Conservation (phyloP, 2,797 vertebrate species). For the Phataginus tricuspis region DNA sequence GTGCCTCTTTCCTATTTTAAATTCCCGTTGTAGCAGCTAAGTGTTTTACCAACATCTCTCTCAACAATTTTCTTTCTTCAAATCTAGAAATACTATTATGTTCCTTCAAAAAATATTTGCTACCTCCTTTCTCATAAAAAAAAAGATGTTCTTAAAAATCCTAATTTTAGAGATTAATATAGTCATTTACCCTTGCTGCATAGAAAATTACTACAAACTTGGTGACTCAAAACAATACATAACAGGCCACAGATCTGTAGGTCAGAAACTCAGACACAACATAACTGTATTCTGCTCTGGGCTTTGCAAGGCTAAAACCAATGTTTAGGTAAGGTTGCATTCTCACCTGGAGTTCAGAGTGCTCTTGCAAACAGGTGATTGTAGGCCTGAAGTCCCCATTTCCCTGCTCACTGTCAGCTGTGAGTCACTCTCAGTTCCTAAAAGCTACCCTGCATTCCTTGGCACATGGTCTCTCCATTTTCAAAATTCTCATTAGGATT, state of each 20-base stretch:
- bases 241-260: background rate
- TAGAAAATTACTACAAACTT: background rate
- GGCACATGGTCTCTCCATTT: background rate
- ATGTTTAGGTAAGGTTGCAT: background rate
- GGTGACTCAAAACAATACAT: background rate
- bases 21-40: background rate
- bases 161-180: background rate
- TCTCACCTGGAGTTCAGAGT: background rate
- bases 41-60: background rate
- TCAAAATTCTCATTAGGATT: background rate
- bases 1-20: background rate
- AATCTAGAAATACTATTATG: background rate
- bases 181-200: background rate
- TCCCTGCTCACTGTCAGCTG: background rate
- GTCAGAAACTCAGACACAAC: background rate
- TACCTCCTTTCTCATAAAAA: background rate
- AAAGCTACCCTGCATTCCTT: background rate
- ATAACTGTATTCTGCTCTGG: background rate
- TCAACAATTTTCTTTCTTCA: background rate
- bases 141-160: background rate
- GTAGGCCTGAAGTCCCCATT: background rate
- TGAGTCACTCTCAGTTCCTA: background rate
- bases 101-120: slow-evolving; percentile 4
- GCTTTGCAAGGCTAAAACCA: background rate
- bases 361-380: background rate